Evolutionary conservation across 2,797 vertebrate genomes (phyloP).

Genomic region (Enteromius viviparus): DNA sequence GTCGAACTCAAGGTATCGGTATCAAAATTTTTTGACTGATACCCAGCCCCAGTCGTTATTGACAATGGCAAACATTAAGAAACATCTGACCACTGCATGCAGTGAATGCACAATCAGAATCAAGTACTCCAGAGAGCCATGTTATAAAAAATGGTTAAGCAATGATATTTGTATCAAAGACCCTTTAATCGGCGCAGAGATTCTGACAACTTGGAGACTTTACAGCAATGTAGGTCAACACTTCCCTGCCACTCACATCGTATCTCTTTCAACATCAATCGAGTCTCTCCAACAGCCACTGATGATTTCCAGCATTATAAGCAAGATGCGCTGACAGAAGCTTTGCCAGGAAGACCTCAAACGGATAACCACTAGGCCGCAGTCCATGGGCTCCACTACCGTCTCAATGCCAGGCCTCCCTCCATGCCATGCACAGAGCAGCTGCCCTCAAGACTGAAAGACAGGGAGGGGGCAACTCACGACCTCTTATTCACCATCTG

Average conservation of each 20-base stretch:
- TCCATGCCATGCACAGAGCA: conserved; percentile 43
- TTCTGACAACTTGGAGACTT: conserved; percentile 61
- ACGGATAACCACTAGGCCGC: conserved; percentile 51
- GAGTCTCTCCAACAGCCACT: conserved; percentile 31
- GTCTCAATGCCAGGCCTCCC: conserved; percentile 40
- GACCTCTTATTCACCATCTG: conserved; percentile 78
- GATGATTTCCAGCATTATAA: conserved; percentile 35
- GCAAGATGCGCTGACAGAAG: conserved; percentile 69
- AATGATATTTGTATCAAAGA: conserved; percentile 37
- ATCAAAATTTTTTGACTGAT: too few relatives aligned
- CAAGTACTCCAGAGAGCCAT: background rate
- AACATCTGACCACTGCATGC: background rate
- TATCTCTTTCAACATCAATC: conserved; percentile 65
- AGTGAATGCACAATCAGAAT: background rate
- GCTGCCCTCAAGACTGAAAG: conserved; percentile 50
- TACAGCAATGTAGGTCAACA: conserved; percentile 79
- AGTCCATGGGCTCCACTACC: conserved; percentile 59
- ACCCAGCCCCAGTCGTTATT: too few relatives aligned
- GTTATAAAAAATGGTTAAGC: conserved; percentile 4
- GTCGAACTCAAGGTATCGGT: too few relatives aligned
- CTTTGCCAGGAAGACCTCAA: conserved; percentile 68
- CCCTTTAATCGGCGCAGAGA: conserved; percentile 45
- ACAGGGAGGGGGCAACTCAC: conserved; percentile 68
- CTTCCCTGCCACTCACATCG: conserved; percentile 64
- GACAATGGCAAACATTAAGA: background rate